These are phyloP conservation scores for Protobothrops mucrosquamatus DNA, from an alignment of 2,113 vertebrate species.

Conservation along the genomic window DNA sequence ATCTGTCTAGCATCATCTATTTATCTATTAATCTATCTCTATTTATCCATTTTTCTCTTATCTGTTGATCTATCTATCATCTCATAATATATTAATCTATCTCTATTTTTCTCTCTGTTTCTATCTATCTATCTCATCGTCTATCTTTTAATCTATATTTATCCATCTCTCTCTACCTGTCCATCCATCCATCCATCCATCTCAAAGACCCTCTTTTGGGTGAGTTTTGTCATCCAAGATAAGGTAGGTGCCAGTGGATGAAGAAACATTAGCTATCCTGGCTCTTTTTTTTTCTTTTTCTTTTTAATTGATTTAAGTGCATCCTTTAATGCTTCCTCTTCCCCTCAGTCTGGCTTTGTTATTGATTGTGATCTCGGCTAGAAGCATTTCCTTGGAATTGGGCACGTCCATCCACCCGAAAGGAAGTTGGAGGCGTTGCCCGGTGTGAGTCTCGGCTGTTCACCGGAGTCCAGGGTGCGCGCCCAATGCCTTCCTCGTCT, in stretches of 20 bases:
- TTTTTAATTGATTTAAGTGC: background rate
- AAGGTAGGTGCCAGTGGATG: background rate
- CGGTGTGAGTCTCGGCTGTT: background rate
- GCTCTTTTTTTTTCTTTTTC: too few species aligned
- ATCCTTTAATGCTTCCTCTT: background rate
- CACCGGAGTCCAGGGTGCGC: accelerated
- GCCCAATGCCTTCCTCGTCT: background rate
- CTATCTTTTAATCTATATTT: too few species aligned
- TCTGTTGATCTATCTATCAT: too few species aligned
- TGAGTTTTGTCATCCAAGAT: background rate
- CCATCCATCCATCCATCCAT: background rate
- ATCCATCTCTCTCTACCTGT: too few species aligned
- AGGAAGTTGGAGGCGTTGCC: background rate
- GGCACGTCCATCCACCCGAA: background rate
- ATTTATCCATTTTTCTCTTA: too few species aligned
- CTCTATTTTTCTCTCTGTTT: too few species aligned
- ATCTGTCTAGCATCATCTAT: too few species aligned
- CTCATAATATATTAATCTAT: too few species aligned
- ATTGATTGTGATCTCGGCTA: background rate
- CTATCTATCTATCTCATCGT: too few species aligned
- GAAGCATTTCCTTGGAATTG: background rate
- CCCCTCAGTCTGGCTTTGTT: background rate
- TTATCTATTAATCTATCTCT: too few species aligned
- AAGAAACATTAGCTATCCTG: background rate
- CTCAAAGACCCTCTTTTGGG: background rate